phyloP scores from a whole-genome alignment of 1,140 invertebrate genomes.

The Drosophila nebulosa region DNA sequence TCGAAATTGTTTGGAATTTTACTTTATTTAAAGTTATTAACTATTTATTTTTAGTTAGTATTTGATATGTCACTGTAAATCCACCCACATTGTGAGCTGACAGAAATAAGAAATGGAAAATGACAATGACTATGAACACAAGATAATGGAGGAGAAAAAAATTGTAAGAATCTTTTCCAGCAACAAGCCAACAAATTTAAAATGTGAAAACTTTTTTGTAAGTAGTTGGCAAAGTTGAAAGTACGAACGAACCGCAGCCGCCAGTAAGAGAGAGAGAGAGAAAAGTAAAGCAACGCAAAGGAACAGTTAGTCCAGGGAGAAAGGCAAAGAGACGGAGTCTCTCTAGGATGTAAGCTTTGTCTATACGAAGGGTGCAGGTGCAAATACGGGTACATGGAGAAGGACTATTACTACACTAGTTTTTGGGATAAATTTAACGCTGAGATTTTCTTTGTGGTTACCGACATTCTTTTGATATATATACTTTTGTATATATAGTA shows the following conservation, averaged over 20 bases:
- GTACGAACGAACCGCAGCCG: slow-evolving; percentile 61
- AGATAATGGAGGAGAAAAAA: slow-evolving; percentile 8
- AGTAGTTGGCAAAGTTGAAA: slow-evolving; percentile 58
- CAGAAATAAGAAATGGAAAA: too few species aligned
- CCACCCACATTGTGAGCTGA: background rate
- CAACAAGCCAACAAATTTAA: slow-evolving; percentile 71
- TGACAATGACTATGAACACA: slow-evolving; percentile 3
- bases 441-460: slow-evolving; percentile 79
- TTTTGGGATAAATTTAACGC: slow-evolving; percentile 45
- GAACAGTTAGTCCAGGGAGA: slow-evolving; percentile 25
- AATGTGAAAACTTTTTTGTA: slow-evolving; percentile 67
- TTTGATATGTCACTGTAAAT: background rate
- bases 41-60: background rate
- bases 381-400: slow-evolving; percentile 54
- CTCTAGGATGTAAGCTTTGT: slow-evolving; percentile 51
- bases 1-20: too few species aligned
- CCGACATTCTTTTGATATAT: slow-evolving; percentile 72
- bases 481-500: background rate
- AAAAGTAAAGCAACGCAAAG: slow-evolving; percentile 40
- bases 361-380: slow-evolving; percentile 41
- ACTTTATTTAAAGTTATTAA: background rate
- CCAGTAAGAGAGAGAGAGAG: slow-evolving; percentile 42
- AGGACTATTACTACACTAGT: slow-evolving; percentile 58
- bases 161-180: slow-evolving; percentile 29
- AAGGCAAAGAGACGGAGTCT: slow-evolving; percentile 2